Conservation (phyloP, 1,140 invertebrate genomes). For the Brachystomella parvula region DNA sequence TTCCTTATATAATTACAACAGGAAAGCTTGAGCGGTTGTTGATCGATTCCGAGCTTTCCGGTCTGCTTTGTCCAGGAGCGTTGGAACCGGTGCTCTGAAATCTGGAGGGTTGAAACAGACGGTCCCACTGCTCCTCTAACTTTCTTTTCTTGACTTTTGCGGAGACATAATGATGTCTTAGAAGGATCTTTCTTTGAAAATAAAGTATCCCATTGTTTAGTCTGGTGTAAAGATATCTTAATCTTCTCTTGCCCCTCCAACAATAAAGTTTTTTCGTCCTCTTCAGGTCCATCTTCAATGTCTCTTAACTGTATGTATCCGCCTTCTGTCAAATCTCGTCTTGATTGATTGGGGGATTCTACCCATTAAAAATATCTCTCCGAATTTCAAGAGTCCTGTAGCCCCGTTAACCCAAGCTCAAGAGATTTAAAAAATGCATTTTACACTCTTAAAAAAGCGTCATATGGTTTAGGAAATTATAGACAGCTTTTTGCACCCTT, state of each 20-base stretch:
- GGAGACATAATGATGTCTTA: background rate
- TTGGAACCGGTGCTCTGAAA: too few species aligned
- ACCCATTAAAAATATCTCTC: background rate
- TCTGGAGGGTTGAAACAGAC: too few species aligned
- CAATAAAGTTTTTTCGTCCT: background rate
- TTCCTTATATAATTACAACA: too few species aligned
- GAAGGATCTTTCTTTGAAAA: background rate
- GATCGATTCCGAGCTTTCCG: too few species aligned
- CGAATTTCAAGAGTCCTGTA: too few species aligned
- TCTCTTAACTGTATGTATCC: background rate
- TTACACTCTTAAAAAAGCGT: too few species aligned
- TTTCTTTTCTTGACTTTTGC: background rate
- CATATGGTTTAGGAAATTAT: too few species aligned
- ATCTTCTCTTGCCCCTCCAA: background rate
- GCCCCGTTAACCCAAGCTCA: too few species aligned
- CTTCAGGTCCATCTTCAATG: background rate
- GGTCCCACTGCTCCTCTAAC: background rate
- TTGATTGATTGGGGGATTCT: background rate
- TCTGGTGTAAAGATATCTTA: background rate
- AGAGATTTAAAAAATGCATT: too few species aligned
- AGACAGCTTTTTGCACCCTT: too few species aligned
- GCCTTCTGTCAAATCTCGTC: background rate
- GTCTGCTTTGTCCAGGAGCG: too few species aligned
- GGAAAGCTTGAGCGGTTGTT: too few species aligned
- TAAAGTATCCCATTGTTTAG: constrained; percentile 8